Conservation (phyloP, 2,888 invertebrate species). For the Diaprepes abbreviatus region DNA sequence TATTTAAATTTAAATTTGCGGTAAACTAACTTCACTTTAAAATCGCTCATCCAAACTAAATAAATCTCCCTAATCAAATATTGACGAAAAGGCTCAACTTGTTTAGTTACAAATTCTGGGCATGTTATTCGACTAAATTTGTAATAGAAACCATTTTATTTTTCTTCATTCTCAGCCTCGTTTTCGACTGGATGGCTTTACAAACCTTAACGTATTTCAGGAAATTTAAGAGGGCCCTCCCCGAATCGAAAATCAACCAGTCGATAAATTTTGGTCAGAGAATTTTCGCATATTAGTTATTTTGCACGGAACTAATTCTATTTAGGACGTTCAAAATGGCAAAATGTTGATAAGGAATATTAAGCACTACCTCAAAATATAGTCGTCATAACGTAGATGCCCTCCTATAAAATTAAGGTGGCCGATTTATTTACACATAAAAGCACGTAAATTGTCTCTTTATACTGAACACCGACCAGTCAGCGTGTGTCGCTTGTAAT, state of each 20-base stretch:
- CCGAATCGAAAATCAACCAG: conserved; percentile 21
- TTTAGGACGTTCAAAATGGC: no score
- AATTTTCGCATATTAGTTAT: not conserved
- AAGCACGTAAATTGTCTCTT: no score
- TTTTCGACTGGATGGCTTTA: conserved; percentile 30
- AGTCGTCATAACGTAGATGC: no score
- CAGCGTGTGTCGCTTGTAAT: no score
- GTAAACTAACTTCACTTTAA: not conserved
- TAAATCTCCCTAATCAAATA: conserved; percentile 39
- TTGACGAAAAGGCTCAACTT: conserved; percentile 30
- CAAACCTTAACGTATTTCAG: conserved; percentile 33
- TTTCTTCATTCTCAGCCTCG: conserved; percentile 31
- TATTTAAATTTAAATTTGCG: not conserved
- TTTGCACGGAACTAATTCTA: no score
- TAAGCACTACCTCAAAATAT: no score
- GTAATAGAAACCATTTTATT: conserved; percentile 38
- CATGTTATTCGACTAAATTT: conserved; percentile 39
- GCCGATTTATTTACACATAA: no score
- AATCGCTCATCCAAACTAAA: conserved; percentile 25
- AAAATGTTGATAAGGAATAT: no score
- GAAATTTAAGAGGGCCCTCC: conserved; percentile 16
- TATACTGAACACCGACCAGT: no score
- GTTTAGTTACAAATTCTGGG: conserved; percentile 36
- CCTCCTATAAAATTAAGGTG: no score
- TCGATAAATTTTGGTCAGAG: conserved; percentile 10